phyloP scores from a whole-genome alignment of 35 echinoderm and acorn worm species.

The Hemicentrotus pulcherrimus region DNA sequence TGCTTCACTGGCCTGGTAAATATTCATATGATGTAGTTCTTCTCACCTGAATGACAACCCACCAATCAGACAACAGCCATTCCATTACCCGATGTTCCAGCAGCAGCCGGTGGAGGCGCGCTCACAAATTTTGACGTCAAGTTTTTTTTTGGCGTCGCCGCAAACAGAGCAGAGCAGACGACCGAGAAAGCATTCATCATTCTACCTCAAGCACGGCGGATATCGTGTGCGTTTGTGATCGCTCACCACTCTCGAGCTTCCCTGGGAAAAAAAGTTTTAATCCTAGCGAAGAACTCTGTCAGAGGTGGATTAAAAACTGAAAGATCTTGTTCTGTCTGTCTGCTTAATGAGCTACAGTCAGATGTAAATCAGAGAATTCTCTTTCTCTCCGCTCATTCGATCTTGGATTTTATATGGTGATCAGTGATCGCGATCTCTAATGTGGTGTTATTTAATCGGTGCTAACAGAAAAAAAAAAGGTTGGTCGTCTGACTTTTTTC shows the following conservation, averaged over 20 bases:
- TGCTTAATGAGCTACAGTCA: too few relatives aligned
- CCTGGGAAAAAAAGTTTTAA: conserved; percentile 12
- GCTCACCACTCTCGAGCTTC: not conserved
- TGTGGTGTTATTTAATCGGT: not conserved
- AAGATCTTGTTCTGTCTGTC: not conserved
- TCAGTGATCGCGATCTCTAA: not conserved
- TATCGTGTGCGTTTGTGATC: not conserved
- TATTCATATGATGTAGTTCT: not conserved
- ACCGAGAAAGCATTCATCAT: not conserved
- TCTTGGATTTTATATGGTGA: not conserved
- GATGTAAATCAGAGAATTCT: not conserved
- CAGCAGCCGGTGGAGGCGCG: not conserved
- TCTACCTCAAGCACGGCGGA: not conserved
- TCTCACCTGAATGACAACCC: not conserved
- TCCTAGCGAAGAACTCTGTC: not conserved
- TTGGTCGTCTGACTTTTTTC: not conserved
- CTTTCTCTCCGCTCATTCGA: not conserved
- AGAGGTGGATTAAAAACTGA: not conserved
- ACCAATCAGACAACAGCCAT: not conserved
- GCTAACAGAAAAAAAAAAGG: not conserved
- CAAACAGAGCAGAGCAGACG: not conserved
- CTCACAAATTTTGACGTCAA: not conserved
- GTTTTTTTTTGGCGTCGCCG: not conserved
- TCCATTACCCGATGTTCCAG: not conserved
- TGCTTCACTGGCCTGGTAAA: not conserved